Evolutionary conservation across 1,140 invertebrate genomes (phyloP).

Genomic region (Caenorhabditis brenneri): DNA sequence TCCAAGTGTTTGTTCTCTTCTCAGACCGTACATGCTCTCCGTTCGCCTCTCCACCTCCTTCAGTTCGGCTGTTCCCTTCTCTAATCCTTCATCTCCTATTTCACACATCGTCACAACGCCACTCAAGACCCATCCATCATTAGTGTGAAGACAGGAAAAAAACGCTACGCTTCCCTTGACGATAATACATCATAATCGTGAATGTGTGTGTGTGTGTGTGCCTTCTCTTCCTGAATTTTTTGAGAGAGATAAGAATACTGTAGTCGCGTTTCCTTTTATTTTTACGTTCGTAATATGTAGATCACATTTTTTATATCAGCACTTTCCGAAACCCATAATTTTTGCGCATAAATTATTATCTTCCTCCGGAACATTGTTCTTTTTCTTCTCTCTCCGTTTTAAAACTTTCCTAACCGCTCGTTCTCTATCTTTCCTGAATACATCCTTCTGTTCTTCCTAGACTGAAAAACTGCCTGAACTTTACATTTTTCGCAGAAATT

Average conservation of each 20-base stretch:
- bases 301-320: too few relatives aligned
- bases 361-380: conserved; percentile 3
- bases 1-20: background rate
- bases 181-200: conserved; percentile 16
- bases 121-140: conserved; percentile 36
- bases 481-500: too few relatives aligned
- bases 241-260: too few relatives aligned
- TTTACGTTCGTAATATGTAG: too few relatives aligned
- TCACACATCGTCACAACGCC: conserved; percentile 37
- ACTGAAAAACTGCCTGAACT: too few relatives aligned
- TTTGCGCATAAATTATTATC: background rate
- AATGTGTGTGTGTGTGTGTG: background rate
- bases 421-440: too few relatives aligned
- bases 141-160: conserved; percentile 35
- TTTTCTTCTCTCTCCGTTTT: background rate
- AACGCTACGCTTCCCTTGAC: background rate
- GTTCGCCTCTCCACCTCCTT: background rate
- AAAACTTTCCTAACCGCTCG: background rate
- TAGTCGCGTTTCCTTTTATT: too few relatives aligned
- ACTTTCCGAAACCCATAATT: background rate
- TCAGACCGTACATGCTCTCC: background rate
- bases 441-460: too few relatives aligned
- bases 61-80: background rate
- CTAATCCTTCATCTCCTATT: conserved; percentile 35
- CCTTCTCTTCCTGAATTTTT: too few relatives aligned